phyloP scores from a whole-genome alignment of 1,140 invertebrate genomes.

The Antheraea mylitta region DNA sequence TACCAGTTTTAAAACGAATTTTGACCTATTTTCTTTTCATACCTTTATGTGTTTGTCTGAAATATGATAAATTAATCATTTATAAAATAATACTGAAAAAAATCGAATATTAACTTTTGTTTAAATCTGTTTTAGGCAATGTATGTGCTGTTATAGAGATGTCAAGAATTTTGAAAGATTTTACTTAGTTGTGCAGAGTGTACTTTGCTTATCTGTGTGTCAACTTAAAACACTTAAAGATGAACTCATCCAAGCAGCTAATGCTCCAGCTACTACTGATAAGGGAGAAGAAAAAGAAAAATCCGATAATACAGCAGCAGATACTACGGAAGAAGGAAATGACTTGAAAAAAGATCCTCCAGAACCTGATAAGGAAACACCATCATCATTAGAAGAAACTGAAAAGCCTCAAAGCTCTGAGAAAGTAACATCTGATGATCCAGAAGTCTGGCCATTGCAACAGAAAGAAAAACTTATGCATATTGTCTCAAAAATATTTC shows the following conservation, averaged over 20 bases:
- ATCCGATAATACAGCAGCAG: conserved; percentile 24
- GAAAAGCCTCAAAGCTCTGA: conserved; percentile 15
- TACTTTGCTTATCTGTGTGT: conserved; percentile 86
- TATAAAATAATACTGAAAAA: too few species aligned
- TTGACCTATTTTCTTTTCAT: too few species aligned
- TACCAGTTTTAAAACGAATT: too few species aligned
- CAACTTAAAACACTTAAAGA: conserved; percentile 87
- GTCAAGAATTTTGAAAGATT: conserved; percentile 94
- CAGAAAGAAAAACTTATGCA: conserved; percentile 89
- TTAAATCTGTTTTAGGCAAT: conserved; percentile 83
- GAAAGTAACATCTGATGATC: conserved; percentile 36
- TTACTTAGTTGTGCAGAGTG: conserved; percentile 90
- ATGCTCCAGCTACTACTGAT: conserved; percentile 31
- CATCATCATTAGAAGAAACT: conserved; percentile 21
- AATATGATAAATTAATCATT: too few species aligned
- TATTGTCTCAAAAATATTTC: conserved; percentile 89
- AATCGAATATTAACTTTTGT: background rate
- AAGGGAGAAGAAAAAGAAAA: conserved; percentile 42
- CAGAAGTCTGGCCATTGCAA: conserved; percentile 83
- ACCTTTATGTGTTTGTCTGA: too few species aligned
- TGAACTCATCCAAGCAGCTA: conserved; percentile 70
- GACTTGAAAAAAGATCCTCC: conserved; percentile 28
- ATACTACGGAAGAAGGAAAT: conserved; percentile 33
- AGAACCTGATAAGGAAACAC: conserved; percentile 16
- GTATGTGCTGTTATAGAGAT: conserved; percentile 95